Percentiles rank a stretch among this genome's conserved stretches.
phyloP scores from a whole-genome alignment of 2,113 vertebrate species.

The Himantopus leucocephalus region DNA sequence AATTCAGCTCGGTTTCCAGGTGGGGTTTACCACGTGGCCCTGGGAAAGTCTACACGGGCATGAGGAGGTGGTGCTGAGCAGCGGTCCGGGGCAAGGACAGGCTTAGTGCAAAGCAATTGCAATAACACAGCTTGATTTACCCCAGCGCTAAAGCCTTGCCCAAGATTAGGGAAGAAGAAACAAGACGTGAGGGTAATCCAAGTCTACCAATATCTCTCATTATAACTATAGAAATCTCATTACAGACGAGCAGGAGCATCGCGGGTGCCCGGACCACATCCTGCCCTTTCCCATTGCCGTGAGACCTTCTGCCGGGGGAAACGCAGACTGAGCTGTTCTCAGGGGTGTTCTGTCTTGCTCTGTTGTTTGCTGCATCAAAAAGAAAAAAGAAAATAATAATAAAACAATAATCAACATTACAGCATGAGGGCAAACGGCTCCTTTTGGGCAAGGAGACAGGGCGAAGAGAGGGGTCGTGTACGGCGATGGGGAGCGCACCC shows the following conservation, averaged over 20 bases:
- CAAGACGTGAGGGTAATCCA: not conserved
- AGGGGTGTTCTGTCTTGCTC: not conserved
- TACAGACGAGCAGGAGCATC: not conserved
- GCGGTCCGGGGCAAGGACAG: not conserved
- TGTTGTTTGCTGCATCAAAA: not conserved
- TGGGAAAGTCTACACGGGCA: accelerated
- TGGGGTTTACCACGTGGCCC: not conserved
- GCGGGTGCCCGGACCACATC: accelerated
- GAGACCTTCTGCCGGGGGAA: not conserved
- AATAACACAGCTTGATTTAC: not conserved
- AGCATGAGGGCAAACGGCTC: not conserved
- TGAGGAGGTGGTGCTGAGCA: not conserved
- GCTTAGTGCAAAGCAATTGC: not conserved
- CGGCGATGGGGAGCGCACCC: not conserved
- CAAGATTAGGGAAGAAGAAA: not conserved
- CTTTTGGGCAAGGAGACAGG: not conserved
- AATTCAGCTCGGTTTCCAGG: accelerated
- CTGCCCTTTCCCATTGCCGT: not conserved
- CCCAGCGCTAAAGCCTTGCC: not conserved
- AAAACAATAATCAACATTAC: not conserved
- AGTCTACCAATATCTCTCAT: not conserved
- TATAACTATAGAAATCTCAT: not conserved
- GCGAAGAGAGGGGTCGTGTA: not conserved
- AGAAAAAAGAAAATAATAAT: not conserved
- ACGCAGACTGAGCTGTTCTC: accelerated